A percentile compares a stretch with the other conserved stretches of the same genome.
Conservation (phyloP, 2,113 vertebrate genomes). For the Nipponia nippon region DNA sequence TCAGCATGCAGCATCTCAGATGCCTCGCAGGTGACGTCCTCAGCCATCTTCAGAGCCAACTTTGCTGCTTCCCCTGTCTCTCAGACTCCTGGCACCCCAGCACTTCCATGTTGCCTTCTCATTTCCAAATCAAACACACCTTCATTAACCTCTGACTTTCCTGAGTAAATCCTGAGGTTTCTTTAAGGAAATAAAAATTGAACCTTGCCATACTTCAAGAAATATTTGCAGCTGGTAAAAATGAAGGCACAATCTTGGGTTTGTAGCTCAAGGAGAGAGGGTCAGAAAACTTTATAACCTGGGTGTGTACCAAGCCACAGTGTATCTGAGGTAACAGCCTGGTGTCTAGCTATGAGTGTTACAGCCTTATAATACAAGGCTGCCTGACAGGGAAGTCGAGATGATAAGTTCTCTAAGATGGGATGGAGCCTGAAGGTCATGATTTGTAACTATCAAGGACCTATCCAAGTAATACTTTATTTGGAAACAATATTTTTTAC, state of each 20-base stretch:
- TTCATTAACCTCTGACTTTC: slow-evolving; percentile 13
- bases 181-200: neutral
- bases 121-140: neutral
- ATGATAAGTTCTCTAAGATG: neutral
- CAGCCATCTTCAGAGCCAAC: neutral
- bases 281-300: neutral
- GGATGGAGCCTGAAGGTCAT: neutral
- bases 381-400: neutral
- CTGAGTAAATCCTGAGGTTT: neutral
- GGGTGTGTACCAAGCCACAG: neutral
- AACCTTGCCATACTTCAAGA: neutral
- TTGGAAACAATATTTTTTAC: neutral
- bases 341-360: neutral
- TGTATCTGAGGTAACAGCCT: neutral
- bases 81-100: neutral
- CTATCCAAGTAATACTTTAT: neutral
- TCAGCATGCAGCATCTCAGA: neutral
- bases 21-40: neutral
- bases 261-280: neutral
- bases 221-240: neutral
- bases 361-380: neutral
- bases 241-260: neutral
- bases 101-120: neutral
- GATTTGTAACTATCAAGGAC: neutral
- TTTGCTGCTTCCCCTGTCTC: neutral